Evolutionary conservation across 2,113 vertebrate genomes (phyloP), one percentile per base, ranked within the genome.

Genomic region (Poeciliopsis turrubarensis): DNA sequence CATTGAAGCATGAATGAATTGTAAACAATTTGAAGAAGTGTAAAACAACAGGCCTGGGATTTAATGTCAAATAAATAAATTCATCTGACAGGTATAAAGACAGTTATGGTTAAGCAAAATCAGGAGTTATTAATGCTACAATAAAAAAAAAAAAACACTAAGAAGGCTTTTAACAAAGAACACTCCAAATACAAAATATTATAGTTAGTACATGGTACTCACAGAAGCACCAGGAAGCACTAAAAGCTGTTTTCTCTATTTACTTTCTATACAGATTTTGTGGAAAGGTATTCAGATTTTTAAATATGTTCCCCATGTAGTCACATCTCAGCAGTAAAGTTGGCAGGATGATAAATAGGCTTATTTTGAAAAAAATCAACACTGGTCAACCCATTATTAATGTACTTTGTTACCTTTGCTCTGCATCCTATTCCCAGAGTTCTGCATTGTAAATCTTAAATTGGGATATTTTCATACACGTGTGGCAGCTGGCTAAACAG

Each of bases 381-480:
- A 96, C 93, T 96, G 95, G 95, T 96, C 44, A 47, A 19, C 44
- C 95, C 51, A n/a, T 57, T 10, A n/a, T 57, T n/a, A 57, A n/a
- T 57, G 51, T 57, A 57, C 51, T 57, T 17, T 19, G 51, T 57
- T 10, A 95, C 92, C 95, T 96, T 95, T 96, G 95, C 95, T 96
- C 95, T 96, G 96, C 95, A 96, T 96, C 96, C 95, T 96, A 96
- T 96, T 97, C 96, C 95, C 94, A 41, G 12, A 15, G 39, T 41
- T 15, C 95, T 94, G 95, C 92, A 95, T 96, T 95, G 96, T 96
- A 96, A 96, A 96, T 97, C 94, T 95, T 92, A 96, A 96, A 95
- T 93, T 94, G 93, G 94, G 94, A 94, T 95, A 95, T 97, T 95
- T 95, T 93, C 92, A 31, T 73, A 32, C 75, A 34, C 39, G 27